These are phyloP conservation scores for Thunnus maccoyii DNA, from an alignment of 2,113 vertebrate species.

Conservation along the genomic window DNA sequence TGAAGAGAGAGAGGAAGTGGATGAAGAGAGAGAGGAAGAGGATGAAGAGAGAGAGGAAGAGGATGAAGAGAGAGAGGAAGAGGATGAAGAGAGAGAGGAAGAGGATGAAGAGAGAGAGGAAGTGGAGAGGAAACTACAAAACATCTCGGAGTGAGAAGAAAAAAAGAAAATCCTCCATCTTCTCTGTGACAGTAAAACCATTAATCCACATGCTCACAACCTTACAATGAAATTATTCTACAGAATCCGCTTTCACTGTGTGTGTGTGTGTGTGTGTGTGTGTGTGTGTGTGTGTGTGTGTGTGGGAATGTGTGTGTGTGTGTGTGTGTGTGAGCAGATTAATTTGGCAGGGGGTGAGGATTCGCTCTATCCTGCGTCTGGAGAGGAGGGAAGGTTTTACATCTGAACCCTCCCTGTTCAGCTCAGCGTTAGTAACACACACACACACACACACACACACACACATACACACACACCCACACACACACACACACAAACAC, in stretches of 20 bases:
- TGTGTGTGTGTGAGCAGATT: constrained; percentile 46
- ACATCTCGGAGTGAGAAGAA: constrained; percentile 8
- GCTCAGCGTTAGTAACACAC: constrained; percentile 17
- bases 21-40: too few relatives aligned
- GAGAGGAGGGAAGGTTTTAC: constrained; percentile 44
- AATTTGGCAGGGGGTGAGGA: constrained; percentile 51
- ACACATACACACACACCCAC: not conserved
- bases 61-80: not conserved
- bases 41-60: too few relatives aligned
- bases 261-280: constrained; percentile 15
- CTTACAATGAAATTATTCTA: constrained; percentile 72
- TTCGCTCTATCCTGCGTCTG: constrained; percentile 43
- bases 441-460: not conserved
- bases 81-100: not conserved
- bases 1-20: too few relatives aligned
- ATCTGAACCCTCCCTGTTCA: constrained; percentile 46
- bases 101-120: not conserved
- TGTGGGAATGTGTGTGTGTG: constrained; percentile 21
- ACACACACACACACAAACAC: not conserved
- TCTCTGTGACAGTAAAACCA: constrained; percentile 69
- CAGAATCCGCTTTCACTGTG: constrained; percentile 47
- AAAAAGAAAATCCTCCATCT: constrained; percentile 50
- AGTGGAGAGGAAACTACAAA: constrained; percentile 6
- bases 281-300: constrained; percentile 22
- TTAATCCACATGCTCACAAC: constrained; percentile 70